Percentiles rank a stretch among this genome's conserved stretches.
phyloP scores from a whole-genome alignment of 1,140 invertebrate species.

The Amphibalanus amphitrite region DNA sequence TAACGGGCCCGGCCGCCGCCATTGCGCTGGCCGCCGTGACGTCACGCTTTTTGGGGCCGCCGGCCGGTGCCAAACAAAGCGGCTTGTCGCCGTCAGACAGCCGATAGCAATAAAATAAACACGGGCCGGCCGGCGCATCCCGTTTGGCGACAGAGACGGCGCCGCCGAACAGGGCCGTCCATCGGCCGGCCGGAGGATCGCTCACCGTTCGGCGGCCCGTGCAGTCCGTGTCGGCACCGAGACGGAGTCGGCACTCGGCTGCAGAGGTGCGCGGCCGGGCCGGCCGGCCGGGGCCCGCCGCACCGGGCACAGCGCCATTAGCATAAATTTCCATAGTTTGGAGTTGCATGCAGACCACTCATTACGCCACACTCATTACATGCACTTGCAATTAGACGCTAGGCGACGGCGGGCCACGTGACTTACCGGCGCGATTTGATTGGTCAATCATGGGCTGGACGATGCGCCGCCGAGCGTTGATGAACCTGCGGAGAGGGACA shows the following conservation, averaged over 20 bases:
- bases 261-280: neutral
- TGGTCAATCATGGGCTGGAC: slow-evolving; percentile 77
- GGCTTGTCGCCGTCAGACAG: neutral
- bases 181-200: neutral
- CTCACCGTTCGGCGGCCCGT: too few species aligned
- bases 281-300: too few species aligned
- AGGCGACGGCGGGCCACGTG: slow-evolving; percentile 12
- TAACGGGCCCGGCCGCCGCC: neutral
- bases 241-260: neutral
- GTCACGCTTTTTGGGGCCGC: neutral
- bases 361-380: neutral
- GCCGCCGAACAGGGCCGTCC: neutral
- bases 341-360: neutral
- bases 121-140: neutral
- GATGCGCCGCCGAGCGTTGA: slow-evolving; percentile 80
- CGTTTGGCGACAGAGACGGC: neutral
- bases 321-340: neutral
- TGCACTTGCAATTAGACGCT: slow-evolving; percentile 6
- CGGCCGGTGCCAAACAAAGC: neutral
- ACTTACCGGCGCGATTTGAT: slow-evolving; percentile 22
- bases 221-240: too few species aligned
- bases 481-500: slow-evolving; percentile 43
- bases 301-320: neutral
- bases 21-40: neutral
- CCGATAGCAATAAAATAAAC: neutral